Evolutionary conservation across 2,797 vertebrate genomes (phyloP), one percentile per base, ranked within the genome.

Genomic region (Sebastes itinus): DNA sequence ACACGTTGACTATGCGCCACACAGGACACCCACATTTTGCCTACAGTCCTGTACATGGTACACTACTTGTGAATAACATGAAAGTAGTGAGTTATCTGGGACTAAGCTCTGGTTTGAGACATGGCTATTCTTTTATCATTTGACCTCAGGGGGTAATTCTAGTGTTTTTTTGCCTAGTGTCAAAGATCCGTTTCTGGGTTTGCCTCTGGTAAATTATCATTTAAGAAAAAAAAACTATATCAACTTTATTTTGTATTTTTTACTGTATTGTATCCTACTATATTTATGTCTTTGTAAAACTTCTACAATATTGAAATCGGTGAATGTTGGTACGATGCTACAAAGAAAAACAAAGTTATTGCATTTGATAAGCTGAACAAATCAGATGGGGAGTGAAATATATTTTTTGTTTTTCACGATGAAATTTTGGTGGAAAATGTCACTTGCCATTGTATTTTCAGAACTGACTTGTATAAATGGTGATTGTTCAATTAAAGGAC

Each of bases 211-310:
- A 93, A 94, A 91, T 90, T 93, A 93, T 95, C 90, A 92, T 94
- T 94, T 94, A 85, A 86, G 80, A 71, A 86, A 89, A 90, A 82
- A 73, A 92, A 93, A 91, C 55, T 90, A 94, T 94, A 94, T 88
- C 77, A 54, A 92, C 84, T 91, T 91, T 92, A 89, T 95, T 95
- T 94, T 95, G 86, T 94, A 92, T 95, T 95, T 95, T 95, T 92
- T 95, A 95, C 92, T 95, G 93, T 95, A 95, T 95, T 95, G 88
- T 96, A 93, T 89, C 84, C 87, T 92, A 77, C 88, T 92, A 94
- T 94, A 95, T 96, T 95, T 96, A 95, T 96, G 95, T 94, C 89
- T 95, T 95, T 96, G 93, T 96, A 93, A 89, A 95, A 94, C 87
- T 91, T 95, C 80, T 91, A 94, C 94, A 95, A 93, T 96, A 95